Conservation (phyloP, 2,113 vertebrate species). For the Muntiacus reevesi region DNA sequence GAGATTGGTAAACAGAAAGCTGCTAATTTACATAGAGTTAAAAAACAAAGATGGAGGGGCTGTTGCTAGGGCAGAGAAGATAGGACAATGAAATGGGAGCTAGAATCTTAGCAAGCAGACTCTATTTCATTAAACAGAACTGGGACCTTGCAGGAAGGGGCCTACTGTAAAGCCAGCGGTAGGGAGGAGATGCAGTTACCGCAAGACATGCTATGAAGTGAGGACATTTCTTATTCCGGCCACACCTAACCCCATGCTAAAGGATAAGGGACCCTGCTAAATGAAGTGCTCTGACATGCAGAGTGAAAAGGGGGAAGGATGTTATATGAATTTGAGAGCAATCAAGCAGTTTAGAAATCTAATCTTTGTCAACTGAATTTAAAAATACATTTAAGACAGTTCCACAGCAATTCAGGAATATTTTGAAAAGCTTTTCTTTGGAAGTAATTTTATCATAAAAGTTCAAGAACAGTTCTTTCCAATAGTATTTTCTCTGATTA, state of each 20-base stretch:
- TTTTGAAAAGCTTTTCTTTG: not conserved
- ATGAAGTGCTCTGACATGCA: not conserved
- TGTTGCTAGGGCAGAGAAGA: fast-evolving
- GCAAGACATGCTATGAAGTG: not conserved
- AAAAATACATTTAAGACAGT: not conserved
- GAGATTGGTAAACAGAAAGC: not conserved
- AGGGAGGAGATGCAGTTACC: not conserved
- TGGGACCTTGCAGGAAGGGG: fast-evolving
- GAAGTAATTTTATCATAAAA: not conserved
- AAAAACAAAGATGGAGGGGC: not conserved
- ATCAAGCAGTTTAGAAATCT: not conserved
- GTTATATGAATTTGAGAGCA: not conserved
- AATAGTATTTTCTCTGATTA: not conserved
- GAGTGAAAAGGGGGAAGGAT: not conserved
- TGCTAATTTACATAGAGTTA: not conserved
- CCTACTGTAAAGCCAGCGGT: not conserved
- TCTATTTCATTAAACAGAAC: not conserved
- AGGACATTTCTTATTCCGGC: not conserved
- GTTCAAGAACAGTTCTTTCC: not conserved
- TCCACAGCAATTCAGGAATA: not conserved
- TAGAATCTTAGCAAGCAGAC: not conserved
- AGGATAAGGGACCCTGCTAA: fast-evolving
- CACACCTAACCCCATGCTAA: not conserved
- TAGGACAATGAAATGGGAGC: fast-evolving
- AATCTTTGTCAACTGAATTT: not conserved